Conservation (phyloP, 2,797 vertebrate species). For the Brachymystax lenok region DNA sequence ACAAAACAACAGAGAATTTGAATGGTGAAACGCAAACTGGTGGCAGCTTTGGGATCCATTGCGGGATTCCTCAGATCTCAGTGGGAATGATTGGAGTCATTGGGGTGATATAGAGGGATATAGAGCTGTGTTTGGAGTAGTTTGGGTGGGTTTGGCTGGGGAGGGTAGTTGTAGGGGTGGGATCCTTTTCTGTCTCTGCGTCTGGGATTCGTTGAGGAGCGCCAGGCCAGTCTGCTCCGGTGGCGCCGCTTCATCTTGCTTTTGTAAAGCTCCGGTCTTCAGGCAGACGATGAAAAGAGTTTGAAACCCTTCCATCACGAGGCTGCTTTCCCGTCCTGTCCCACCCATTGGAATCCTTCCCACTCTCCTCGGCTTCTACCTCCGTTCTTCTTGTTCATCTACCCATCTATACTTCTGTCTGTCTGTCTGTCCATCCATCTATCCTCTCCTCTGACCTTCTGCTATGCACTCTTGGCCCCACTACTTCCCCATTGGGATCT, state of each 20-base stretch:
- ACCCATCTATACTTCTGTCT: slow-evolving; percentile 15
- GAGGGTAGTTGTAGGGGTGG: slow-evolving; percentile 19
- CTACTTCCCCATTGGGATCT: background rate
- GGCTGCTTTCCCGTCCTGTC: slow-evolving; percentile 64
- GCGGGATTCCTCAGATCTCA: background rate
- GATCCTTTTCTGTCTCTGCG: slow-evolving; percentile 54
- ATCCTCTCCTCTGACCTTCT: slow-evolving; percentile 50
- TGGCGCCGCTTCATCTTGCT: slow-evolving; percentile 76
- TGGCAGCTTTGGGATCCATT: slow-evolving; percentile 14
- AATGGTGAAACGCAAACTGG: slow-evolving; percentile 5
- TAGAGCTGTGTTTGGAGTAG: slow-evolving; percentile 36
- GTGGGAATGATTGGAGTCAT: slow-evolving; percentile 24
- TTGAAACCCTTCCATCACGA: slow-evolving; percentile 74
- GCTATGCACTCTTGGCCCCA: slow-evolving; percentile 56
- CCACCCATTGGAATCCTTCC: slow-evolving; percentile 68
- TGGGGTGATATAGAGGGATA: slow-evolving; percentile 27
- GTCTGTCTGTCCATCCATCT: slow-evolving; percentile 53
- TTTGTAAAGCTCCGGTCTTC: slow-evolving; percentile 74
- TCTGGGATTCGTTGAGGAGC: slow-evolving; percentile 67
- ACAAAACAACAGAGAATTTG: slow-evolving; percentile 1
- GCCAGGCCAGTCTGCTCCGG: slow-evolving; percentile 61
- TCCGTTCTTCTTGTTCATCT: slow-evolving; percentile 46
- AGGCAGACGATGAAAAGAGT: slow-evolving; percentile 74
- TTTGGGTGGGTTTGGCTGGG: background rate
- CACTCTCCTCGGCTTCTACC: slow-evolving; percentile 49